These are phyloP conservation scores for Columba livia DNA, from an alignment of 2,113 vertebrate species.

Conservation along the genomic window DNA sequence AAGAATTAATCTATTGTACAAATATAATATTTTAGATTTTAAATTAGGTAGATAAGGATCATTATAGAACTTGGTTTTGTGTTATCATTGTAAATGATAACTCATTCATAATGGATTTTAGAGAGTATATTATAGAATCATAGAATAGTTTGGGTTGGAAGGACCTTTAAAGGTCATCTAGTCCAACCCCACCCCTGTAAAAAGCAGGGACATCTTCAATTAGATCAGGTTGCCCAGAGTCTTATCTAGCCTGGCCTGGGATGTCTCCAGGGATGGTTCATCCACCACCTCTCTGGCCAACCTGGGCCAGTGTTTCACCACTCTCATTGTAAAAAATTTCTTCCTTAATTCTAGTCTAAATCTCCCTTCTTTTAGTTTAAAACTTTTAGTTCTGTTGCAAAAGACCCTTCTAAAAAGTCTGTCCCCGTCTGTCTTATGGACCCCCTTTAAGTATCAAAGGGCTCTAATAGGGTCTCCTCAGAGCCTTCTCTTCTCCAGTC, in stretches of 20 bases:
- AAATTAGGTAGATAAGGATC: background rate
- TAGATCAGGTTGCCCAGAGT: background rate
- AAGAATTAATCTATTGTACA: background rate
- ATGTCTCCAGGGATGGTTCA: background rate
- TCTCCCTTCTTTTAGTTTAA: too few species aligned
- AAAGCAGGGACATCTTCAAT: too few species aligned
- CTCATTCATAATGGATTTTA: background rate
- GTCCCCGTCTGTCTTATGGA: background rate
- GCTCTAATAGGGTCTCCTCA: rapidly evolving
- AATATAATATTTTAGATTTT: background rate
- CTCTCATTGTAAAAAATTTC: too few species aligned
- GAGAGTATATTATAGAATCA: background rate
- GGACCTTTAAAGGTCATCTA: too few species aligned
- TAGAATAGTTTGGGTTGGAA: too few species aligned
- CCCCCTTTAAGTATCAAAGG: background rate
- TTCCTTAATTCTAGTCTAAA: too few species aligned
- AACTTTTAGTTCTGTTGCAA: too few species aligned
- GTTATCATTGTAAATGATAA: background rate
- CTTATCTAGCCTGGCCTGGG: rapidly evolving
- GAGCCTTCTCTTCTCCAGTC: background rate
- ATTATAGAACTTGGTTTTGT: background rate
- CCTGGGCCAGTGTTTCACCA: too few species aligned
- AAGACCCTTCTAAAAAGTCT: too few species aligned
- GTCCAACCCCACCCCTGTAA: too few species aligned
- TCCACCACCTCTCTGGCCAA: background rate